Evolutionary conservation across 2,888 invertebrate genomes (phyloP), one percentile per base, ranked within the genome.

Genomic region (Eupithecia subfuscata): DNA sequence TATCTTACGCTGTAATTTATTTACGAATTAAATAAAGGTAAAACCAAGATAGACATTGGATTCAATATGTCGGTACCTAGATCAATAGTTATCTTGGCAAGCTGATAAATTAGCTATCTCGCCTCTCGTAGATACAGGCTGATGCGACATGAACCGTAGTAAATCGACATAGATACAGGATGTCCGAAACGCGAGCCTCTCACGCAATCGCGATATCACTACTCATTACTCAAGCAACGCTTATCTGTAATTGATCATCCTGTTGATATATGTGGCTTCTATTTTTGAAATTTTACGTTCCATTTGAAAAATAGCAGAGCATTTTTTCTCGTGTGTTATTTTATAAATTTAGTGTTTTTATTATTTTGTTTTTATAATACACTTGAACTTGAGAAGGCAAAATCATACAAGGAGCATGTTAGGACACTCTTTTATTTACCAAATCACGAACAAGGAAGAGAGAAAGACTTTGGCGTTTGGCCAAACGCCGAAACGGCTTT

Each of bases 201-300:
- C 70, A 70, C 70, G 70, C 70, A 37, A 70, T 52, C 52, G 34
- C 56, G 68, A 68, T 68, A 68, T 68, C 68, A 68, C 14, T 8
- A 43, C 56, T 70, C 70, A 70, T 60, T 70, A 70, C 60, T 70
- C 70, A 60, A 40, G 52, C 37, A 18, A 18, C 37, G 40, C n/a
- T 56, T 70, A 70, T 70, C 70, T 70, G 40, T 70, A 70, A 70
- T 70, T 70, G 60, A 70, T 70, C 56, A 69, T 34, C 2, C 69
- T 22, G 69, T 40, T 37, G 65, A 37, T 67, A 67, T n/a, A n/a
- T 40, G 65, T 9, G 6, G n/a, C 37, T 37, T 37, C n/a, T 37
- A n/a, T 67, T 67, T 37, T 34, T 34, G 34, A 34, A 7, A 67
- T 67, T 40, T 22, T 67, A 37, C 8, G 64, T 25, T 60, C 30